Percentiles rank a stretch among this genome's conserved stretches.
Conservation (phyloP, 1,140 invertebrate genomes). For the Drosophila mojavensis region DNA sequence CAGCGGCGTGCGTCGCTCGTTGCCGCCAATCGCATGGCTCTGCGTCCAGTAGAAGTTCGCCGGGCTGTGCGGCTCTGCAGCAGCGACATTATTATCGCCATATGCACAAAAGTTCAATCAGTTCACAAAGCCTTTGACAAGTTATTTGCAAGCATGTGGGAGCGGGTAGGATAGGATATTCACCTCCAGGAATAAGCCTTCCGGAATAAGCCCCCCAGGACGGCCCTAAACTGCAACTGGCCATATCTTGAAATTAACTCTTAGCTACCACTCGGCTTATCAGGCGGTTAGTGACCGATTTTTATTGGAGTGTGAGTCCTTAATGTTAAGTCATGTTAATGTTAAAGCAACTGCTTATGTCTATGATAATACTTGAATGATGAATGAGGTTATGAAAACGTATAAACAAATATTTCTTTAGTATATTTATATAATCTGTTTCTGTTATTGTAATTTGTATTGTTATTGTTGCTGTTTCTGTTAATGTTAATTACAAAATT, state of each 20-base stretch:
- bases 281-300: neutral
- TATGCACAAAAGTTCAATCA: slow-evolving; percentile 56
- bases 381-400: too few relatives aligned
- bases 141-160: slow-evolving; percentile 13
- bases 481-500: too few relatives aligned
- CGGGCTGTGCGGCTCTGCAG: slow-evolving; percentile 84
- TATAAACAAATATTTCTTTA: too few relatives aligned
- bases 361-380: too few relatives aligned
- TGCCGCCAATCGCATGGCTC: slow-evolving; percentile 87
- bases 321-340: slow-evolving; percentile 1
- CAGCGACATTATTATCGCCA: slow-evolving; percentile 10
- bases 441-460: too few relatives aligned
- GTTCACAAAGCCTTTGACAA: slow-evolving; percentile 44
- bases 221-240: neutral
- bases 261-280: neutral
- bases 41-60: slow-evolving; percentile 87
- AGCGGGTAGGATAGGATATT: neutral
- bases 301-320: neutral
- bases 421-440: too few relatives aligned
- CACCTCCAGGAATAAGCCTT: neutral
- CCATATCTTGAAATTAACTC: neutral
- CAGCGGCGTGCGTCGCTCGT: slow-evolving; percentile 71
- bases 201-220: neutral
- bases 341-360: too few relatives aligned
- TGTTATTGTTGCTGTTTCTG: too few relatives aligned